Evolutionary conservation across 1,140 invertebrate species (phyloP), one percentile per base, ranked within the genome.

Genomic region (Orussus abietinus): DNA sequence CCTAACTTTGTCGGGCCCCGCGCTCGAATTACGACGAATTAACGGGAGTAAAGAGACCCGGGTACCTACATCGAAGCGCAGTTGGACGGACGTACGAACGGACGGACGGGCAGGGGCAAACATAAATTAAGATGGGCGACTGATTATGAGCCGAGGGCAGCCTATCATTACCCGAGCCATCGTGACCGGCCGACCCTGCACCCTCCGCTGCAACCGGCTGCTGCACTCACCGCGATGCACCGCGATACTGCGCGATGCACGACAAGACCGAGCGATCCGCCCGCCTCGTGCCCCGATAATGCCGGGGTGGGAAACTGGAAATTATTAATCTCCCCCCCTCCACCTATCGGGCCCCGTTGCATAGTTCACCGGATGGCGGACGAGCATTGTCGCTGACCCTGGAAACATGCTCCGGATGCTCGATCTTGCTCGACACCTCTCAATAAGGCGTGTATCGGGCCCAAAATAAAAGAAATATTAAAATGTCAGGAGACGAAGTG

Each of bases 111-210:
- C 64, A 63, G 67, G 59, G 59, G 66, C 63, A 63, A 63, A 70
- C 67, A 70, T 70, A 70, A 70, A 70, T 70, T 70, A 70, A 70
- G 67, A 70, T 69, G 65, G 65, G 63, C 60, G 65, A 70, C 66
- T 70, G 66, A 70, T 70, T 70, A 70, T 66, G 66, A 70, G 57
- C 55, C 55, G 57, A 64, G 65, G 62, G 65, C 65, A 68, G 62
- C 61, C 66, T 69, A 69, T 69, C 67, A 70, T 70, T 70, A 70
- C 46, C 54, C 47, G 51, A 62, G 62, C 59, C 59, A 66, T 68
- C 66, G 66, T 69, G 66, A 69, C 66, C 65, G 66, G 65, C 62
- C 64, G 65, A 69, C 63, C 64, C 66, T 65, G 63, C 62, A 59
- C n/a, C n/a, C n/a, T n/a, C n/a, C n/a, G 60, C 57, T 58, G 60